Evolutionary conservation across 2,113 vertebrate genomes (phyloP).

Genomic region (Gnathonemus echidnorhynchus): DNA sequence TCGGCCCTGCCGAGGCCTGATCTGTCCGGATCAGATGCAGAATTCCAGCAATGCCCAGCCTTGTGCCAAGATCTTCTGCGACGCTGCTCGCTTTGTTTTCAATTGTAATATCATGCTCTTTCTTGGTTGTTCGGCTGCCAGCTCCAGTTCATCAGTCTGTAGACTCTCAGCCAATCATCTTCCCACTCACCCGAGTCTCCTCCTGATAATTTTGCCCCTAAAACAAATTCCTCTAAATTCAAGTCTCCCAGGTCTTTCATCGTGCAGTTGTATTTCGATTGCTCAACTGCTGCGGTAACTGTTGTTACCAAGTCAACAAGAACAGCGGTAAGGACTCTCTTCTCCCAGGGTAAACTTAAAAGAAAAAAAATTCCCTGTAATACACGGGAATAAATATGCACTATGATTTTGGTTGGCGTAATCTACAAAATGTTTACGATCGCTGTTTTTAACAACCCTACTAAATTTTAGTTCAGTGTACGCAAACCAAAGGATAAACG

Average conservation of each 20-base stretch:
- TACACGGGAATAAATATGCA: not conserved
- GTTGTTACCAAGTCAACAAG: not conserved
- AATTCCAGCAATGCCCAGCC: conserved; percentile 61
- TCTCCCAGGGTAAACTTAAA: not conserved
- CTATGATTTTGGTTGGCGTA: not conserved
- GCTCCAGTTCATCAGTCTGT: not conserved
- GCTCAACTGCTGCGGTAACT: not conserved
- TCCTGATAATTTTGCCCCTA: not conserved
- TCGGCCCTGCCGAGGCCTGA: conserved; percentile 48
- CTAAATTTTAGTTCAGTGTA: not conserved
- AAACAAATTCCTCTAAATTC: not conserved
- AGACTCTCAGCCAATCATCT: not conserved
- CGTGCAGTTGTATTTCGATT: no score
- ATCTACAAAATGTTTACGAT: not conserved
- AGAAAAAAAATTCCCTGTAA: not conserved
- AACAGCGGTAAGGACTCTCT: not conserved
- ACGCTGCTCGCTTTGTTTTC: conserved; percentile 6
- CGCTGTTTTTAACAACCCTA: not conserved
- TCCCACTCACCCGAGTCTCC: not conserved
- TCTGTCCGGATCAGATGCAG: conserved; percentile 58
- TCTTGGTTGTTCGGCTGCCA: conserved; percentile 27
- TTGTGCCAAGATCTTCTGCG: conserved; percentile 44
- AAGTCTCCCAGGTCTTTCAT: not conserved
- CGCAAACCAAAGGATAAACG: not conserved
- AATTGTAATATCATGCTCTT: conserved; percentile 24